Base-by-base conservation (phyloP, 1,140 invertebrate genomes). In the Gryllus bimaculatus region DNA sequence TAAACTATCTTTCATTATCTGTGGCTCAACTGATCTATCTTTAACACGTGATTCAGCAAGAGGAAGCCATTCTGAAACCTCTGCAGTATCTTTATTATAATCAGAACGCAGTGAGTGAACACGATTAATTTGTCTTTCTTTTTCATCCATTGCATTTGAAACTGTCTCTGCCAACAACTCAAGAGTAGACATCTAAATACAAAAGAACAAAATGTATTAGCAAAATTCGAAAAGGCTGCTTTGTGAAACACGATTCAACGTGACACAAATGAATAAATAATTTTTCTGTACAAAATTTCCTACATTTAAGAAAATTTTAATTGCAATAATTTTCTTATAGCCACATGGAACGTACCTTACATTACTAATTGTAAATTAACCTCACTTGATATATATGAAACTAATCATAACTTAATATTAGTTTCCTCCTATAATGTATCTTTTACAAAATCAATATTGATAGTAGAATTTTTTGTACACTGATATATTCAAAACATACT, bases 121-220 rank as follows among this genome's bases (percentile, higher is more conserved):
- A 76, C 94, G 90, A 84, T 95, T 95, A 84, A 93, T 92, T 85
- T 96, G 94, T 83, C 92, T 90, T 81, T 94, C 90, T 84, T 95
- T 95, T 82, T 95, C 93, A 82, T 96, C 95, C 92, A 96, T 94
- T 10, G 89, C 90, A 80, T 91, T 90, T 54, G 89, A 87, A 20
- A 94, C 89, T 77, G 91, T 90, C 85, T 97, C 95, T 47, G 93
- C 89, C n/a, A 92, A 88, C 74, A 97, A 86, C 86, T 95, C 94
- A 80, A 95, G 87, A 78, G 90, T 88, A 5, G 92, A 93, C 80
- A 94, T 86, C 85, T 85, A 75, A 8, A 75, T 5, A 2, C 12
- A 75, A 75, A 66, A 66, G 10, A 66, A 66, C 18, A 18, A 66
- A 0, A 18, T 66, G 0, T 66, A 66, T 66, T 75, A 75, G 74